A percentile compares a stretch with the other conserved stretches of the same genome.
Evolutionary conservation across 2,113 vertebrate genomes (phyloP).

Genomic region (Camelus bactrianus): DNA sequence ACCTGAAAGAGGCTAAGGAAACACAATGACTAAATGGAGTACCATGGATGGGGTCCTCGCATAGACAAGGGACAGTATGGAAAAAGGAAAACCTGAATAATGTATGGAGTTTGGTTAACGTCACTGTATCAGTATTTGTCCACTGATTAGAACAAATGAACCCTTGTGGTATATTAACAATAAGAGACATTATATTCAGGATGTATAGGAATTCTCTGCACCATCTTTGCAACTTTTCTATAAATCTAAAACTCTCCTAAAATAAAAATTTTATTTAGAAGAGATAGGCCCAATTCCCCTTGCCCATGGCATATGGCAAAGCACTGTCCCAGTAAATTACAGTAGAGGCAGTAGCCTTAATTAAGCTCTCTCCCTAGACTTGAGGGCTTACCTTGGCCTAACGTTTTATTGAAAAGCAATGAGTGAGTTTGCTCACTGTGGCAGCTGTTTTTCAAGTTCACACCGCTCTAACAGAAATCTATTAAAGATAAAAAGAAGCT

Average conservation of each 20-base stretch:
- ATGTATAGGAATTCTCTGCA: background rate
- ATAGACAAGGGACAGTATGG: background rate
- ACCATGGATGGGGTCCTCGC: background rate
- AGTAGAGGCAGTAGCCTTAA: slow-evolving; percentile 79
- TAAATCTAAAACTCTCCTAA: slow-evolving; percentile 1
- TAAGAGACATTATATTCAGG: background rate
- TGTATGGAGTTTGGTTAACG: background rate
- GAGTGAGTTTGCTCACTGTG: slow-evolving; percentile 80
- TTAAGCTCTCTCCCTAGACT: slow-evolving; percentile 82
- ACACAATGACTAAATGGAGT: background rate
- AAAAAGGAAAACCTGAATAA: background rate
- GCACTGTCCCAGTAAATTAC: slow-evolving; percentile 74
- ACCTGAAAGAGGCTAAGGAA: background rate
- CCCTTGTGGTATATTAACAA: background rate
- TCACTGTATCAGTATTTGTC: background rate
- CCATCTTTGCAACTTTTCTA: background rate
- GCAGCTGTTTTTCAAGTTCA: slow-evolving; percentile 83
- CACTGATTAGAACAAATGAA: background rate
- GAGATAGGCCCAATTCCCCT: background rate
- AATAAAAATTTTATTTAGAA: slow-evolving; percentile 31
- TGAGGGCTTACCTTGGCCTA: slow-evolving; percentile 81
- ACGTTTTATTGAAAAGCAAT: slow-evolving; percentile 86
- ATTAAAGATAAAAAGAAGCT: slow-evolving; percentile 89
- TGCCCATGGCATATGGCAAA: background rate
- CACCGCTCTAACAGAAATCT: slow-evolving; percentile 85